phyloP scores from a whole-genome alignment of 2,888 invertebrate species.

The Drosophila cracens region DNA sequence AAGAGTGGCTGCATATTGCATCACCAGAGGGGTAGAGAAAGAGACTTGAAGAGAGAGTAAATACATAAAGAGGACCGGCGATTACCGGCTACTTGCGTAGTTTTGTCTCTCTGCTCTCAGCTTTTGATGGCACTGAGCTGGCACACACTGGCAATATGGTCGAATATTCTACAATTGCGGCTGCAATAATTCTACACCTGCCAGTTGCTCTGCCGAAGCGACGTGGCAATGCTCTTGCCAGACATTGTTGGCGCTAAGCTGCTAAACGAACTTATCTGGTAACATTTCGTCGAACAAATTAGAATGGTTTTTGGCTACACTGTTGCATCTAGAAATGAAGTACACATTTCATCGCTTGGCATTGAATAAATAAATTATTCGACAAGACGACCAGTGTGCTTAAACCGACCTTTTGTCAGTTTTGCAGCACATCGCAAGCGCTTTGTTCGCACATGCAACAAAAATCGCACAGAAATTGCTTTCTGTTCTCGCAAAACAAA shows the following conservation, averaged over 20 bases:
- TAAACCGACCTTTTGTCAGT: slow-evolving; percentile 40
- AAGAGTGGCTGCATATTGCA: slow-evolving; percentile 59
- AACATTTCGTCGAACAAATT: background rate
- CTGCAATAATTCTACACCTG: background rate
- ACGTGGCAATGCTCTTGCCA: background rate
- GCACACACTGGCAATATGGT: slow-evolving; percentile 24
- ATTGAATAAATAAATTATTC: background rate
- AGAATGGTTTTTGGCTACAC: background rate
- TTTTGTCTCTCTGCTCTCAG: slow-evolving; percentile 20
- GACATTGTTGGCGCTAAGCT: background rate
- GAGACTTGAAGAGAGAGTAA: background rate
- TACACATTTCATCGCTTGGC: slow-evolving; percentile 17
- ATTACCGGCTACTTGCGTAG: slow-evolving; percentile 24
- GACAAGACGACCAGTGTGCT: background rate
- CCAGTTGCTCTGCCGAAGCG: background rate
- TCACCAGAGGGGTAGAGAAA: slow-evolving; percentile 16
- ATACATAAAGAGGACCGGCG: slow-evolving; percentile 5
- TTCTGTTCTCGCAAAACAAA: slow-evolving; percentile 7
- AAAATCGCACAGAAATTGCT: slow-evolving; percentile 11
- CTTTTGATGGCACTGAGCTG: background rate
- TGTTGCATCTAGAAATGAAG: background rate
- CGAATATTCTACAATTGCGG: background rate
- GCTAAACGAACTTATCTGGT: background rate
- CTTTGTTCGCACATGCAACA: slow-evolving; percentile 3
- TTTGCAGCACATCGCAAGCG: slow-evolving; percentile 35